Conservation (phyloP, 2,797 vertebrate species). For the Catostomus latipinnis region DNA sequence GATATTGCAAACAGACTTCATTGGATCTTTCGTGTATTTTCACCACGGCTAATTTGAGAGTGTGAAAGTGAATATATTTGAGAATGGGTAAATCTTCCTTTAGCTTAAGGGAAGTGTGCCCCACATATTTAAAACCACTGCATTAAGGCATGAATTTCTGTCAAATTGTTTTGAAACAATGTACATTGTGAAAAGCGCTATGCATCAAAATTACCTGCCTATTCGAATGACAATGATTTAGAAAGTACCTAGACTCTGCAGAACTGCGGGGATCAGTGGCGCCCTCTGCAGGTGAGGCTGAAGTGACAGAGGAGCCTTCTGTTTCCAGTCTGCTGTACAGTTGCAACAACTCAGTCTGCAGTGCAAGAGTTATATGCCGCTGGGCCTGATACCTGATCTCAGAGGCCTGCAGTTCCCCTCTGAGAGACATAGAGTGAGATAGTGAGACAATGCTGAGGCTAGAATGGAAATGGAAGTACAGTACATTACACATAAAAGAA, state of each 20-base stretch:
- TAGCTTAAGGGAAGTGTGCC: no score
- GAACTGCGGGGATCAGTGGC: conserved; percentile 57
- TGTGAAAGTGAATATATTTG: no score
- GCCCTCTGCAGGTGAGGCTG: conserved; percentile 74
- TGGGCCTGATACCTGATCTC: conserved; percentile 91
- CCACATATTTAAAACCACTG: no score
- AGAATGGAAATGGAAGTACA: background rate
- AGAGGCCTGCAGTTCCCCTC: conserved; percentile 90
- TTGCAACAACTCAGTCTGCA: conserved; percentile 90
- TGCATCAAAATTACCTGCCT: no score
- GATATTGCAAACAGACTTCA: no score
- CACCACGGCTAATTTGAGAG: no score
- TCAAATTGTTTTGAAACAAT: no score
- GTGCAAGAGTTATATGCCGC: conserved; percentile 86
- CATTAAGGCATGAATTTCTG: no score
- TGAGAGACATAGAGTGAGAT: conserved; percentile 57
- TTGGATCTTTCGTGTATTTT: no score
- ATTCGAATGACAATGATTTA: background rate
- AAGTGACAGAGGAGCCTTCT: conserved; percentile 77
- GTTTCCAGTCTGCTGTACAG: conserved; percentile 91
- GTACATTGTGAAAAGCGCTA: no score
- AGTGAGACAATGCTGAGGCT: background rate
- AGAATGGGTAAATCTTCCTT: no score
- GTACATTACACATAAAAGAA: no score
- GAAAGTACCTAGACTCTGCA: conserved; percentile 71